Evolutionary conservation across 2,797 vertebrate genomes (phyloP), one percentile per base, ranked within the genome.

Genomic region (Rhinichthys osculus): DNA sequence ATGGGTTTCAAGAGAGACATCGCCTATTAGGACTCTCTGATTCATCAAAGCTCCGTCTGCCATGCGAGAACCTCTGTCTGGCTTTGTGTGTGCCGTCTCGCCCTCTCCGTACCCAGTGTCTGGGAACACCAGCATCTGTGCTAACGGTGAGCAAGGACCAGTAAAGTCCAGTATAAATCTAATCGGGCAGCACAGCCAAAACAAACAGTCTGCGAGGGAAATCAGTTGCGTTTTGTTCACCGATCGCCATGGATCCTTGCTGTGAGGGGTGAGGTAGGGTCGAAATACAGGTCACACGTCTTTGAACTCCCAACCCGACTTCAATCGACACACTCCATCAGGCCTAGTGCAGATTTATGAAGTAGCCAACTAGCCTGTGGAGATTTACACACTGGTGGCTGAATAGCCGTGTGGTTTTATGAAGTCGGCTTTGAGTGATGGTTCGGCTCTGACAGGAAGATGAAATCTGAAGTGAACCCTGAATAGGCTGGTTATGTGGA

Each of bases 151-250:
- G 50, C 62, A 69, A 83, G 86, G 72, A 76, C 83, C 59, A 42
- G 44, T 84, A 73, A 40, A 64, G 30, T 54, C 67, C 23, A 8
- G 67, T 81, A 81, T 83, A 85, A 89, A 88, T 89, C 85, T 84
- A 79, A 77, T 42, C 23, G 8, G 11, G 52, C n/a, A 52, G 69
- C 9, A 5, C 8, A 57, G 89, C 85, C 89, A 88, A 88, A 73
- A 80, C 47, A 89, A 86, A 88, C 85, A 85, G 40, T 74, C 78
- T 85, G 78, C 33, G 17, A 85, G 78, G 57, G 30, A 81, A 81
- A 71, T 74, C 23, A 42, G 69, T 64, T 79, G 67, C 4, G 21
- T 50, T 74, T 79, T 66, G 77, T 73, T 40, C 84, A 50, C 23
- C 4, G 40, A 64, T 83, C 27, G 6, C n/a, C 17, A 70, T 11